These are phyloP conservation scores for Uromys caudimaculatus DNA, from an alignment of 2,797 vertebrate genomes.

Conservation along the genomic window DNA sequence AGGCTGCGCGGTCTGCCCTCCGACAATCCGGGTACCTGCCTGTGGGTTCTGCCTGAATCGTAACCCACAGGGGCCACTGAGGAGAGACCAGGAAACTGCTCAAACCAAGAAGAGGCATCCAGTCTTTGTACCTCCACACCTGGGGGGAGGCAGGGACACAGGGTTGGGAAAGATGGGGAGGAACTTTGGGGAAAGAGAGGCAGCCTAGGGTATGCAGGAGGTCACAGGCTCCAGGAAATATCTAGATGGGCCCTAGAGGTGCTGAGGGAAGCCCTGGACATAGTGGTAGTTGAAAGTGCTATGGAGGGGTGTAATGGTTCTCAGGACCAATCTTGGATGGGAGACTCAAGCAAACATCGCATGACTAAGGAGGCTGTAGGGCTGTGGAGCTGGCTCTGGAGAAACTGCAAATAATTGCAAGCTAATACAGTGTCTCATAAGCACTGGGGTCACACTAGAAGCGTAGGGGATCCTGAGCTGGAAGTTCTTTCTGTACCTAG, in stretches of 20 bases:
- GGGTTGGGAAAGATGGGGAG: background rate
- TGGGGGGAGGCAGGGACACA: too few species aligned
- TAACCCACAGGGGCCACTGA: constrained; percentile 76
- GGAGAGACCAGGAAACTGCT: constrained; percentile 42
- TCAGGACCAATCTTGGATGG: background rate
- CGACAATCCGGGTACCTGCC: constrained; percentile 40
- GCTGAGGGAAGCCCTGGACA: too few species aligned
- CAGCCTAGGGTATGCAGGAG: background rate
- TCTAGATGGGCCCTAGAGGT: background rate
- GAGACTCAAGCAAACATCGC: background rate
- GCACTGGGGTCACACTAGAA: background rate
- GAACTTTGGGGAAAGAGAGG: background rate
- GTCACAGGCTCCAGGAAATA: background rate
- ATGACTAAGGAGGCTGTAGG: background rate
- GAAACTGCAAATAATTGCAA: background rate
- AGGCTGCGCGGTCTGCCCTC: constrained; percentile 21
- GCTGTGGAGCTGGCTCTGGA: too few species aligned
- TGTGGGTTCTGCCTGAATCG: constrained; percentile 48
- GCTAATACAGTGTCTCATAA: background rate
- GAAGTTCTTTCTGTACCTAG: too few species aligned
- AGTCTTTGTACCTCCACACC: background rate
- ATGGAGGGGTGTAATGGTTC: background rate
- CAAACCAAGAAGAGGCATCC: background rate
- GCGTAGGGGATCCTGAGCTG: background rate
- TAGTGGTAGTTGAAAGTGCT: background rate